Conservation (phyloP, 1,140 invertebrate species). For the Oppia nitens region DNA sequence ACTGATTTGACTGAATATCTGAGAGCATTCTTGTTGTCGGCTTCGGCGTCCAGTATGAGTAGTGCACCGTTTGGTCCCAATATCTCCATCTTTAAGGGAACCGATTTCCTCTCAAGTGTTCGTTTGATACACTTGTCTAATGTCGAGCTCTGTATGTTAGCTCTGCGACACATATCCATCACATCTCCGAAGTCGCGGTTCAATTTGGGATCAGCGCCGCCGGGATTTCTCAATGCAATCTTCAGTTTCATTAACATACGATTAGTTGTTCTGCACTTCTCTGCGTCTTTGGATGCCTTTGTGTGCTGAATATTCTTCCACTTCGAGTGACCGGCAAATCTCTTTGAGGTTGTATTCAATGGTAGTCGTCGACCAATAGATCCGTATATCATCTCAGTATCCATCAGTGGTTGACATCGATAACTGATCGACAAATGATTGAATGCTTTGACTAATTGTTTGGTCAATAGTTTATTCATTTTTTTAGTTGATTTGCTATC, state of each 20-base stretch:
- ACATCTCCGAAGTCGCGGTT: slow-evolving; percentile 38
- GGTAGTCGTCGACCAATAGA: not conserved
- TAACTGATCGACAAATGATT: no score
- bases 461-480: no score
- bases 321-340: slow-evolving; percentile 46
- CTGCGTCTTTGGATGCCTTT: slow-evolving; percentile 42
- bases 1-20: slow-evolving; percentile 15
- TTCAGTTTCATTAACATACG: slow-evolving; percentile 25
- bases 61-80: slow-evolving; percentile 20
- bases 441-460: no score
- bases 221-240: slow-evolving; percentile 19
- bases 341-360: not conserved
- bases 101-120: slow-evolving; percentile 23
- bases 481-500: no score
- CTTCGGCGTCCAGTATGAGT: slow-evolving; percentile 20
- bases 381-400: no score
- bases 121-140: slow-evolving; percentile 40
- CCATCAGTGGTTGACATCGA: no score
- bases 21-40: slow-evolving; percentile 19
- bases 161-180: slow-evolving; percentile 39
- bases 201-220: slow-evolving; percentile 35
- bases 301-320: slow-evolving; percentile 51
- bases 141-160: slow-evolving; percentile 38
- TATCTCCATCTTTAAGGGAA: slow-evolving; percentile 19
- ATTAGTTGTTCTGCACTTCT: slow-evolving; percentile 32